Conservation (phyloP, 2,113 vertebrate genomes). For the Peromyscus leucopus region DNA sequence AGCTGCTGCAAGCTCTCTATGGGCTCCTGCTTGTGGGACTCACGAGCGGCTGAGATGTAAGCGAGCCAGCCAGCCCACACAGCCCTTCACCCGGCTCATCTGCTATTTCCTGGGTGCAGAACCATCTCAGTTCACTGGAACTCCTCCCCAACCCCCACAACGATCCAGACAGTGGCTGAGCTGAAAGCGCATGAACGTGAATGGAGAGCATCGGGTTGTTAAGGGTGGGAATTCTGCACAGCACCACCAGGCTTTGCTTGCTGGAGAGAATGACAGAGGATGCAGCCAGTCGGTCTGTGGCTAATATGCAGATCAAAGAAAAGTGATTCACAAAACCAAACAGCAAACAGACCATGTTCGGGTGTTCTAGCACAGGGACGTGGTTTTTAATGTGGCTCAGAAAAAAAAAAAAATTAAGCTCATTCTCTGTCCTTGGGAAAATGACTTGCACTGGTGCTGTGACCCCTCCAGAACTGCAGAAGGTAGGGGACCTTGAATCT, state of each 20-base stretch:
- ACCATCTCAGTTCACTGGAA: background rate
- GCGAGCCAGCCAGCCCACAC: background rate
- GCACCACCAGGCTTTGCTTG: background rate
- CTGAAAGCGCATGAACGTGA: background rate
- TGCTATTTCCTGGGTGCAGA: background rate
- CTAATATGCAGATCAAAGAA: background rate
- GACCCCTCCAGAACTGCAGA: background rate
- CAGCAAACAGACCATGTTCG: background rate
- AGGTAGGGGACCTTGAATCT: background rate
- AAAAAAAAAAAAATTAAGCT: slow-evolving; percentile 44
- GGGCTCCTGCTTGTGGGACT: background rate
- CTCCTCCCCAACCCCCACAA: background rate
- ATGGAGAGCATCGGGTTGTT: background rate
- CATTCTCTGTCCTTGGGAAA: background rate
- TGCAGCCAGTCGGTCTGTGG: background rate
- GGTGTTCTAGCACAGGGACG: background rate
- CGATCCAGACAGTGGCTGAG: background rate
- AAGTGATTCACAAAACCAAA: background rate
- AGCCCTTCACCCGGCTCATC: background rate
- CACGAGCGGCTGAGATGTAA: background rate
- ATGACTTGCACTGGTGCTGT: background rate
- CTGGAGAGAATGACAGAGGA: background rate
- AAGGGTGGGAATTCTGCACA: background rate
- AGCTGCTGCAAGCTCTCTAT: background rate
- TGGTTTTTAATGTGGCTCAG: background rate